Evolutionary conservation across 2,113 vertebrate genomes (phyloP).

Genomic region (Hemiprocne comata): DNA sequence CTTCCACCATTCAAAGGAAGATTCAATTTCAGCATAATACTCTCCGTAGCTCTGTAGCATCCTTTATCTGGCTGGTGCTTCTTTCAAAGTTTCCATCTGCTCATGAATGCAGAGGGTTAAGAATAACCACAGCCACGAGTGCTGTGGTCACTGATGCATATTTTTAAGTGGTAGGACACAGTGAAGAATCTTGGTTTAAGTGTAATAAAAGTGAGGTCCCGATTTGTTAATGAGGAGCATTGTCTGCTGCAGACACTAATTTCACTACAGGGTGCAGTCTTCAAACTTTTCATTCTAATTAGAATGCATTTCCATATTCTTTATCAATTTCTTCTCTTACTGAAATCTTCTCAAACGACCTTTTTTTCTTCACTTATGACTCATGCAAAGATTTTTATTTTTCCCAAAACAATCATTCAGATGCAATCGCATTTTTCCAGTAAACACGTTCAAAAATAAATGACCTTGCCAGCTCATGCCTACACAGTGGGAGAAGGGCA

Average conservation of each 20-base stretch:
- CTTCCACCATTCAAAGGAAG: slow-evolving; percentile 10
- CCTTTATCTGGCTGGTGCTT: neutral
- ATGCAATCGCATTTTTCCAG: slow-evolving; percentile 64
- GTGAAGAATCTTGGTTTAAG: slow-evolving; percentile 43
- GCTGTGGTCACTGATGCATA: slow-evolving; percentile 57
- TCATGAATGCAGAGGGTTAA: neutral
- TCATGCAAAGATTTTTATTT: slow-evolving; percentile 68
- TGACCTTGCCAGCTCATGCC: slow-evolving; percentile 58
- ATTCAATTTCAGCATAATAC: neutral
- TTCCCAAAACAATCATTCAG: slow-evolving; percentile 71
- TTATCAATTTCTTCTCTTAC: slow-evolving; percentile 64
- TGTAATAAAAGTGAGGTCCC: slow-evolving; percentile 64
- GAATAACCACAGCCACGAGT: neutral
- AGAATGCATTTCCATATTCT: slow-evolving; percentile 74
- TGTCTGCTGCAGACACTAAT: slow-evolving; percentile 69
- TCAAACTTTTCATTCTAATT: slow-evolving; percentile 69
- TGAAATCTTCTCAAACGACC: slow-evolving; percentile 71
- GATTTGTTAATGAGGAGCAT: slow-evolving; percentile 63
- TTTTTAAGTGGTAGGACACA: slow-evolving; percentile 54
- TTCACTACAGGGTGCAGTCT: slow-evolving; percentile 67
- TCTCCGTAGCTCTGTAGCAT: neutral
- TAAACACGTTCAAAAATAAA: slow-evolving; percentile 72
- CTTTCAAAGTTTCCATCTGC: neutral
- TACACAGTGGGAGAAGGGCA: slow-evolving; percentile 59
- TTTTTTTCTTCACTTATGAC: slow-evolving; percentile 66